Evolutionary conservation across 2,113 vertebrate species (phyloP).

Genomic region (Psilopogon haemacephalus): DNA sequence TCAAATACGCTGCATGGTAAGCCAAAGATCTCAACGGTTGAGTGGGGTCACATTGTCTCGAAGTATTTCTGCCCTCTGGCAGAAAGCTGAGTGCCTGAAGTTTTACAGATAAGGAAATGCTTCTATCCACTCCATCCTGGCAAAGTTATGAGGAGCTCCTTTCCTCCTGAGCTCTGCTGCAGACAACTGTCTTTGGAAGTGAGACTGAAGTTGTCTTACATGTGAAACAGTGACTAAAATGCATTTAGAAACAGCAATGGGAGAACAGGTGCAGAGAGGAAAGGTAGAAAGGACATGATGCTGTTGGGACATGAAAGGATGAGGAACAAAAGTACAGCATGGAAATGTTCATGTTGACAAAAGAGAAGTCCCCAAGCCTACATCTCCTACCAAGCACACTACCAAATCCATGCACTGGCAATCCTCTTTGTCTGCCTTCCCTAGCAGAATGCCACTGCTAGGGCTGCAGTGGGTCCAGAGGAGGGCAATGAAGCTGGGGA

Average conservation of each 20-base stretch:
- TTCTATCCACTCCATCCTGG: neutral
- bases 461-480: too few relatives aligned
- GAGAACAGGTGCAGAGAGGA: neutral
- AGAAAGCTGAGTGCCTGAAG: neutral
- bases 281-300: neutral
- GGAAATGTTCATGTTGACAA: neutral
- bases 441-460: neutral
- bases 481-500: too few relatives aligned
- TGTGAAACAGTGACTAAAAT: neutral
- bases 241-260: neutral
- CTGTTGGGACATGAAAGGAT: neutral
- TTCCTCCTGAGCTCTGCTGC: neutral
- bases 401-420: neutral
- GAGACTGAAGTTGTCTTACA: neutral
- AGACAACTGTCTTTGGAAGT: neutral
- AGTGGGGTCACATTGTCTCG: neutral
- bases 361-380: neutral
- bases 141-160: neutral
- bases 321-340: neutral
- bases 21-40: neutral
- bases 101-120: conserved; percentile 34
- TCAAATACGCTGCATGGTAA: conserved; percentile 18
- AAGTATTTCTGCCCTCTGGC: neutral
- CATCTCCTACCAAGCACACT: neutral
- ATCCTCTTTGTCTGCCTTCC: neutral